phyloP scores from a whole-genome alignment of 2,888 invertebrate species.

The Tachystola acroxantha region DNA sequence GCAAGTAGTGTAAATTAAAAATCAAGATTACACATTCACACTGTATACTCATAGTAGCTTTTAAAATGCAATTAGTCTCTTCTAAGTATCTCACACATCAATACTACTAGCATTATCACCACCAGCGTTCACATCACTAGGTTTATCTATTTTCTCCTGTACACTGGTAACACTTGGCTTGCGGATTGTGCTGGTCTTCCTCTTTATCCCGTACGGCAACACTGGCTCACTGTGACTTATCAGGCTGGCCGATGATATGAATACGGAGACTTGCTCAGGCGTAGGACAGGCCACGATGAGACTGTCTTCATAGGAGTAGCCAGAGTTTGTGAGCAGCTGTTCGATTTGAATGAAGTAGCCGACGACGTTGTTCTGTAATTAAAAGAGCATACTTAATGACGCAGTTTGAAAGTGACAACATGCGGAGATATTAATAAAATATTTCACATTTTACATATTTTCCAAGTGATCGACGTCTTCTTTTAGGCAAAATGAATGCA shows the following conservation, averaged over 20 bases:
- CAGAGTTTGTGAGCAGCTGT: conserved; percentile 83
- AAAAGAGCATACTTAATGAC: conserved; percentile 8
- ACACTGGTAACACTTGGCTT: conserved; percentile 56
- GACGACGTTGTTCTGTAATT: conserved; percentile 89
- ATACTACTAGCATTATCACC: background rate
- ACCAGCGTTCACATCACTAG: conserved; percentile 9
- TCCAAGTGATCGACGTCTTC: no score
- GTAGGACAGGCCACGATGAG: conserved; percentile 93
- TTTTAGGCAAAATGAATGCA: no score
- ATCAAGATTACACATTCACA: no score
- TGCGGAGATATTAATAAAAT: no score
- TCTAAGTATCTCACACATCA: no score
- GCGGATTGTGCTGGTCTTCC: conserved; percentile 42
- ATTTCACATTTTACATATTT: no score
- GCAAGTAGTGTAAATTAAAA: no score
- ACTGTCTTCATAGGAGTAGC: conserved; percentile 89
- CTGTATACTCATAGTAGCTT: no score
- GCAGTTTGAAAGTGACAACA: no score
- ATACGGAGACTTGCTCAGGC: conserved; percentile 94
- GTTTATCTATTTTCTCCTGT: conserved; percentile 34
- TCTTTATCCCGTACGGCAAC: conserved; percentile 63
- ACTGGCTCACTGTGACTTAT: conserved; percentile 70
- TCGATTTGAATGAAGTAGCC: conserved; percentile 92
- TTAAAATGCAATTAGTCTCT: no score
- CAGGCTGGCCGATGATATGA: conserved; percentile 89